These are phyloP conservation scores for Gibbula magus DNA, from an alignment of 2,888 invertebrate genomes.

Conservation along the genomic window DNA sequence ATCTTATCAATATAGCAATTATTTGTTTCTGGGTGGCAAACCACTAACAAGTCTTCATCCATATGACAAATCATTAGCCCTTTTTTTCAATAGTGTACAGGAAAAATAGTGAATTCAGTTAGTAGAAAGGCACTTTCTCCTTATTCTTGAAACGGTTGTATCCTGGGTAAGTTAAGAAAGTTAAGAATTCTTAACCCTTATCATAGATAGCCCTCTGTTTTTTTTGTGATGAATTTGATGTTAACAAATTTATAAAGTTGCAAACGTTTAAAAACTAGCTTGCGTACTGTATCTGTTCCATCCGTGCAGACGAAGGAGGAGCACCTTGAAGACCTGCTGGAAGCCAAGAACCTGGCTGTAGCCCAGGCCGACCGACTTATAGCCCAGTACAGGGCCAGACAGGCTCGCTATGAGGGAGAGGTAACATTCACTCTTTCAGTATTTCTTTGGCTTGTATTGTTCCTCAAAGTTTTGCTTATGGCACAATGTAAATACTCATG, in stretches of 20 bases:
- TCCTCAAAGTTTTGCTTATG: neutral
- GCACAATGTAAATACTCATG: neutral
- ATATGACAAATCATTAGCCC: too few species aligned
- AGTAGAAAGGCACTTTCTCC: too few species aligned
- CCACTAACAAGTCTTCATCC: too few species aligned
- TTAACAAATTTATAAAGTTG: neutral
- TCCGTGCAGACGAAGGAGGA: conserved; percentile 68
- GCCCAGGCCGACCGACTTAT: conserved; percentile 74
- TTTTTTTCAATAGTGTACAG: too few species aligned
- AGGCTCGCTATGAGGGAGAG: conserved; percentile 71
- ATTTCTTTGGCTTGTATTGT: neutral
- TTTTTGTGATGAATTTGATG: neutral
- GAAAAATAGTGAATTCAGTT: too few species aligned
- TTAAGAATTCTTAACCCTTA: too few species aligned
- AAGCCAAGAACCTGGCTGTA: conserved; percentile 73
- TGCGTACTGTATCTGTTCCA: neutral
- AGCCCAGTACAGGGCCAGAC: conserved; percentile 66
- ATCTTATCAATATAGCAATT: too few species aligned
- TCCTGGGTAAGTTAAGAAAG: too few species aligned
- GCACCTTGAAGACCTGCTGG: conserved; percentile 73
- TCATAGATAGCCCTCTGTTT: neutral
- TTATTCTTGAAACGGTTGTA: too few species aligned
- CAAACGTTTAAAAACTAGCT: neutral
- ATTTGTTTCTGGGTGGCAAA: too few species aligned
- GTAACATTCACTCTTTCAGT: conserved; percentile 41